Evolutionary conservation across 2,888 invertebrate species (phyloP), one percentile per base, ranked within the genome.

Genomic region (Aquatica leii): DNA sequence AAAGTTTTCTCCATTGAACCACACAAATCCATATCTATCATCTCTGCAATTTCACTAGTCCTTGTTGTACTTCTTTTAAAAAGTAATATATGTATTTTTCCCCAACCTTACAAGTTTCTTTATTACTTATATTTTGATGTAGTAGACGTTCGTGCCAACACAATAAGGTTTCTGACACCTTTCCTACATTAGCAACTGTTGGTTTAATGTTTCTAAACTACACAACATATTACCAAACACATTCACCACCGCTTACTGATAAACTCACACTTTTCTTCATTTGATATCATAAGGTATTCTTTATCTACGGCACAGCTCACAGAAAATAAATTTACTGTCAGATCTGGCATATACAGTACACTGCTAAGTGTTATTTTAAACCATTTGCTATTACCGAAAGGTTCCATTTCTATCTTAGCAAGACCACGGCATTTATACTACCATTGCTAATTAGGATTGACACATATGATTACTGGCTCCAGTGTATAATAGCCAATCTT

Each of bases 321-420:
- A 8, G 70, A 72, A 54, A 72, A 69, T 59, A 73, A 65, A 60
- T 72, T 71, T 11, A 67, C 57, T 51, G 65, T 59, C 14, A 72
- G 52, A 8, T 66, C 35, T 34, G 69, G 68, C 14, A 71, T 67
- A 63, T 69, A 65, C 21, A 70, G 49, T 14, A 71, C 69, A 62
- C 69, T 37, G 35, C 49, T 46, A 20, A 71, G 34, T 14, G 57
- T 65, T 14, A 55, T 55, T 48, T 41, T 20, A 43, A 55, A 43
- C 41, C 63, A 68, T 34, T 40, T 20, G 34, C 54, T 12, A 4
- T 12, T 14, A 40, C n/a, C n/a, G 40, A 40, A 40, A 14, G 40
- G n/a, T n/a, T n/a, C n/a, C n/a, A n/a, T n/a, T n/a, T n/a, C n/a
- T n/a, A n/a, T n/a, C n/a, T n/a, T n/a, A n/a, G n/a, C n/a, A n/a